Conservation (phyloP, 2,113 vertebrate species). For the Choloepus hoffmanni region DNA sequence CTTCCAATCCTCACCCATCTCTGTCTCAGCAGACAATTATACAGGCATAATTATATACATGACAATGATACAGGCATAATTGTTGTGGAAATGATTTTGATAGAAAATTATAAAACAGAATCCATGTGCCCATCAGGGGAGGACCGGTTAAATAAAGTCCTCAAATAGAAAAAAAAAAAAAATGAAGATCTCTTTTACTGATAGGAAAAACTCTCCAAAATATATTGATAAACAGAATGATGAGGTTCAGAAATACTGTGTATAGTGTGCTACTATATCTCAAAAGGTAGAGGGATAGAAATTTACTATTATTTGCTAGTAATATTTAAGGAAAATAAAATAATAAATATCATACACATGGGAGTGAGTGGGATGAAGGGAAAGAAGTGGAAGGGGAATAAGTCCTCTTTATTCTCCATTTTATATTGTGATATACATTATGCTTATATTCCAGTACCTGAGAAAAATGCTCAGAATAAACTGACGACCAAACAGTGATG, state of each 20-base stretch:
- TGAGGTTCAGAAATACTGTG: neutral
- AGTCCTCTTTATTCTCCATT: neutral
- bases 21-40: too few relatives aligned
- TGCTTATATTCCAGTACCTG: neutral
- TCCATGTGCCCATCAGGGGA: rapidly evolving
- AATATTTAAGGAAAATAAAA: neutral
- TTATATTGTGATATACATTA: neutral
- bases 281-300: neutral
- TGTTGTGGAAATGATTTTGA: neutral
- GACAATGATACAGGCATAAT: neutral
- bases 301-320: neutral
- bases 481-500: neutral
- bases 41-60: too few relatives aligned
- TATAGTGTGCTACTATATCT: neutral
- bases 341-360: neutral
- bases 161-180: neutral
- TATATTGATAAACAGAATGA: neutral
- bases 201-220: neutral
- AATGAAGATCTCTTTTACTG: neutral
- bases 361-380: neutral
- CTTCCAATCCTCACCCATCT: too few relatives aligned
- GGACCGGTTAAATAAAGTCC: neutral
- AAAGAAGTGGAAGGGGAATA: neutral
- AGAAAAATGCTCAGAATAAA: neutral
- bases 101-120: neutral